Conservation (phyloP, 2,888 invertebrate species). For the Lymantria monacha region DNA sequence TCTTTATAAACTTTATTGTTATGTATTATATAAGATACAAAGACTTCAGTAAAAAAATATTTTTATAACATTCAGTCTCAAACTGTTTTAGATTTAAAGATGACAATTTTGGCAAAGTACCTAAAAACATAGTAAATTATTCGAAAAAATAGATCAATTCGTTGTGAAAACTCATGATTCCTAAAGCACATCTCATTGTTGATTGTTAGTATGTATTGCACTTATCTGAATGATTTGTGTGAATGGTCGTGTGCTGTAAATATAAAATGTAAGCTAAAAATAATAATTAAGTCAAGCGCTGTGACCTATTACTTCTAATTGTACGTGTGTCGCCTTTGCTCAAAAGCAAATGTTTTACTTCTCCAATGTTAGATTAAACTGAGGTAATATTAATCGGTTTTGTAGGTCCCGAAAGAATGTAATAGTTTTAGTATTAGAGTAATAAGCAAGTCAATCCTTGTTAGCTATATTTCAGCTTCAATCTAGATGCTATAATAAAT, state of each 20-base stretch:
- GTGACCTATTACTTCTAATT: constrained; percentile 62
- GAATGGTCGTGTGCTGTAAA: constrained; percentile 60
- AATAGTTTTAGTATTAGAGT: constrained; percentile 23
- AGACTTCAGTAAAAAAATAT: constrained; percentile 76
- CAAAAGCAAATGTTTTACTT: constrained; percentile 49
- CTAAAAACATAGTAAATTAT: neutral
- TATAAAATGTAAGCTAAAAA: constrained; percentile 54
- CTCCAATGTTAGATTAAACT: constrained; percentile 13
- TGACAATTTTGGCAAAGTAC: constrained; percentile 26
- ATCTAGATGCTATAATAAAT: constrained; percentile 35
- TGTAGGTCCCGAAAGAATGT: constrained; percentile 19
- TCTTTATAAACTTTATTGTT: constrained; percentile 79
- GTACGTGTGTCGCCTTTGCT: constrained; percentile 59
- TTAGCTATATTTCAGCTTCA: constrained; percentile 25
- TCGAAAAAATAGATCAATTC: too few species aligned
- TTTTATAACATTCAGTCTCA: constrained; percentile 60
- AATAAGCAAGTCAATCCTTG: constrained; percentile 11
- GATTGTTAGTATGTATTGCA: constrained; percentile 66
- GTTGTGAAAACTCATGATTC: constrained; percentile 20
- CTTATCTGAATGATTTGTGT: constrained; percentile 54
- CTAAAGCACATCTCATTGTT: constrained; percentile 66
- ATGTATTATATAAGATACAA: constrained; percentile 73
- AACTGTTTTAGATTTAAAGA: constrained; percentile 24
- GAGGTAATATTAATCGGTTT: constrained; percentile 17
- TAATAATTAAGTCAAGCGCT: constrained; percentile 63